Evolutionary conservation across 2,113 vertebrate species (phyloP).

Genomic region (Gasterosteus nipponicus): DNA sequence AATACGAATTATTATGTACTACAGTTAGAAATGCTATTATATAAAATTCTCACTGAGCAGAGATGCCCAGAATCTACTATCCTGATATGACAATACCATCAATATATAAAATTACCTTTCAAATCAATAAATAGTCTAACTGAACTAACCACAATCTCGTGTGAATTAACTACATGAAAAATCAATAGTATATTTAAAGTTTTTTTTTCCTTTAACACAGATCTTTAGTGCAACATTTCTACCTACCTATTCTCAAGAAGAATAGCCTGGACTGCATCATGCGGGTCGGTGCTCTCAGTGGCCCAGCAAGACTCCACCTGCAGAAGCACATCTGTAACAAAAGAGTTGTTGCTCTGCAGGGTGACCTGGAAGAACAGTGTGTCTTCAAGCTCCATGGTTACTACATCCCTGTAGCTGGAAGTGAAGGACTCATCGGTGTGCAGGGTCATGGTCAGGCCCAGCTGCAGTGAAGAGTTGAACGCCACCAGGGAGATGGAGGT

Average conservation of each 20-base stretch:
- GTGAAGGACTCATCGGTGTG: conserved; percentile 53
- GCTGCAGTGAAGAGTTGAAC: conserved; percentile 63
- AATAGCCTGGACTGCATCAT: conserved; percentile 41
- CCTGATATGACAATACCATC: background rate
- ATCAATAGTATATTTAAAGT: too few species aligned
- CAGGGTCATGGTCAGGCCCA: conserved; percentile 68
- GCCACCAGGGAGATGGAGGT: conserved; percentile 52
- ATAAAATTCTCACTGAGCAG: too few species aligned
- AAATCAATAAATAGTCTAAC: background rate
- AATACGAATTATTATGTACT: too few species aligned
- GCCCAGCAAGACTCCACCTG: conserved; percentile 77
- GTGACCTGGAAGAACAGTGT: conserved; percentile 73
- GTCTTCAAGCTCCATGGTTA: conserved; percentile 42
- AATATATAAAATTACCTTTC: background rate
- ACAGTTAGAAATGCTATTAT: background rate
- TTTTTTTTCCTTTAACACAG: background rate
- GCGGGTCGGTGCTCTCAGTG: conserved; percentile 61
- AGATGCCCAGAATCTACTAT: too few species aligned
- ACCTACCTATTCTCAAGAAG: conserved; percentile 72
- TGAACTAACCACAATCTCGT: background rate
- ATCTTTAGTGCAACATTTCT: background rate
- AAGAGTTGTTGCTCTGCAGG: conserved; percentile 57
- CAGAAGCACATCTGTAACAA: conserved; percentile 63
- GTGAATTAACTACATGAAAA: background rate
- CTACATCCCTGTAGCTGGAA: background rate